Evolutionary conservation across 2,113 vertebrate species (phyloP).

Genomic region (Mastomys natalensis): DNA sequence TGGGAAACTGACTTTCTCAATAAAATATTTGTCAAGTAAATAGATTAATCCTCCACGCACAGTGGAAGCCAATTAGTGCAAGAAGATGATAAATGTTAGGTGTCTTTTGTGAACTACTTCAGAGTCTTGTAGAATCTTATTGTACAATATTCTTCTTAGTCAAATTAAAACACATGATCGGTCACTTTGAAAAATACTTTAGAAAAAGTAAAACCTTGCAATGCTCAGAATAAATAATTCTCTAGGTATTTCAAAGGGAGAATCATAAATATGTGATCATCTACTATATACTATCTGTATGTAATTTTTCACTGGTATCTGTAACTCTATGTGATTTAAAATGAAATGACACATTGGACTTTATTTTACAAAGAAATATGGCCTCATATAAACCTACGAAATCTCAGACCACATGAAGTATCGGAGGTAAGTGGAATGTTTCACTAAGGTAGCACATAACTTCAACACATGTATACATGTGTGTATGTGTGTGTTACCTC

Average conservation of each 20-base stretch:
- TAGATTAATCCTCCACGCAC: background rate
- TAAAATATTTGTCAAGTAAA: conserved; percentile 53
- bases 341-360: background rate
- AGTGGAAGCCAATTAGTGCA: background rate
- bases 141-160: conserved; percentile 14
- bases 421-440: background rate
- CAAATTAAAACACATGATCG: conserved; percentile 36
- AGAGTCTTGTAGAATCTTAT: background rate
- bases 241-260: background rate
- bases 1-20: background rate
- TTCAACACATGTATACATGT: background rate
- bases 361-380: background rate
- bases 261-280: background rate
- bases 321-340: background rate
- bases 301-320: background rate
- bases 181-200: background rate
- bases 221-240: background rate
- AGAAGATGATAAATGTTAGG: background rate
- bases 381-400: background rate
- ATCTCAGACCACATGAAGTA: background rate
- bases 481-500: background rate
- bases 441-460: background rate
- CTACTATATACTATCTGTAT: background rate
- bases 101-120: conserved; percentile 5
- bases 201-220: background rate